Base-by-base conservation (phyloP, 2,888 invertebrate genomes). In the Malthinus seriepunctatus region DNA sequence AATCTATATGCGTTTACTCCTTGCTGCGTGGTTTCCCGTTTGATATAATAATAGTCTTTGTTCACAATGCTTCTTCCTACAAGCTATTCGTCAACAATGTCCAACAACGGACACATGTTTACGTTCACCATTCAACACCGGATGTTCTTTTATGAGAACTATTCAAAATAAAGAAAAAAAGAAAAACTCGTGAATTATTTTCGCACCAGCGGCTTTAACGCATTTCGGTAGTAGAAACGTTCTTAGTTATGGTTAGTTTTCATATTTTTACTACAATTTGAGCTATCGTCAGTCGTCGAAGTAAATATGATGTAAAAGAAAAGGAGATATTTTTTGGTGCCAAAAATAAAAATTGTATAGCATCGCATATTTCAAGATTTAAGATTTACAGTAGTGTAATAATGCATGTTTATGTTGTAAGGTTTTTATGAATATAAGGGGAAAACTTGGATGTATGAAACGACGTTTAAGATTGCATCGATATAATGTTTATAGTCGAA, bases 131-230 rank as follows among this genome's bases (percentile, higher is more conserved):
- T 71, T 68, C 65, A 64, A 56, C 60, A 62, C 66, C 71, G 69
- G 69, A 71, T 68, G 66, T 65, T 67, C 67, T 69, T 71, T 71
- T 71, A 71, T 68, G 66, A 62, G 58, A 52, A 56, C 50, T 64
- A 66, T 68, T 68, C 64, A 64, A 63, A 70, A 56, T 23, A 23
- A 23, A 3, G 5, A 23, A 23, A 23, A 23, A 23, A 23, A 42
- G n/a, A 42, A 55, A 71, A 71, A 64, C 63, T 67, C 69, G 69
- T 67, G 66, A 69, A 71, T 70, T 69, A 70, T 67, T 68, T 67
- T 67, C 69, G 56, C 56, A 50, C 65, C 66, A 64, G 42, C 64
- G 69, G 57, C 32, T 50, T 50, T 61, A 61, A 61, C 48, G 51
- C 48, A 57, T 57, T 47, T 48, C 51, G 39, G 32, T 32, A 32